Percentiles rank a stretch among this genome's conserved stretches.
Evolutionary conservation across 2,888 invertebrate genomes (phyloP).

Genomic region (Tineola bisselliella): DNA sequence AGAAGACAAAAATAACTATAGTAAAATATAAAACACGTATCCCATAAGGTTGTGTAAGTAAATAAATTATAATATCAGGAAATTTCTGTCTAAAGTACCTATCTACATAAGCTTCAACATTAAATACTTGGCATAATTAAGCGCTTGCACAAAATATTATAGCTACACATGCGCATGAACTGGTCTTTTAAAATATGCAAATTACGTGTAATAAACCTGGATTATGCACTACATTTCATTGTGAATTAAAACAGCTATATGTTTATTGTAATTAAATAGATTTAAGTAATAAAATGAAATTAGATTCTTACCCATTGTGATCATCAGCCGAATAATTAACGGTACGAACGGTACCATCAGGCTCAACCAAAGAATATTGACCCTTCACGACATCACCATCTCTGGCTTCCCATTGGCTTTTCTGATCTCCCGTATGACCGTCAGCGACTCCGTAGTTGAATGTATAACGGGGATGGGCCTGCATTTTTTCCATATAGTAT

Average conservation of each 20-base stretch:
- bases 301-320: slow-evolving; percentile 60
- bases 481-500: slow-evolving; percentile 23
- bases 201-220: no score
- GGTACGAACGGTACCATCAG: slow-evolving; percentile 69
- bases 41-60: neutral
- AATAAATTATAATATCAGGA: neutral
- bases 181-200: no score
- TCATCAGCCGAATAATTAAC: slow-evolving; percentile 71
- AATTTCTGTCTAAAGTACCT: neutral
- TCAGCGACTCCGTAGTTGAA: slow-evolving; percentile 72
- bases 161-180: no score
- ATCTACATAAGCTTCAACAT: neutral
- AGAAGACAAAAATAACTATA: neutral
- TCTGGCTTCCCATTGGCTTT: slow-evolving; percentile 69
- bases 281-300: neutral
- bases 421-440: slow-evolving; percentile 70
- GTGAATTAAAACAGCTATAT: no score
- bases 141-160: neutral
- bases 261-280: no score
- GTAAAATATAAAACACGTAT: no score
- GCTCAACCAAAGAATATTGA: slow-evolving; percentile 71
- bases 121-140: neutral
- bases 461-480: slow-evolving; percentile 71
- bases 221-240: no score
- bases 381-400: slow-evolving; percentile 74